These are phyloP conservation scores for Erinaceus europaeus DNA, from an alignment of 2,113 vertebrate species.

Conservation along the genomic window DNA sequence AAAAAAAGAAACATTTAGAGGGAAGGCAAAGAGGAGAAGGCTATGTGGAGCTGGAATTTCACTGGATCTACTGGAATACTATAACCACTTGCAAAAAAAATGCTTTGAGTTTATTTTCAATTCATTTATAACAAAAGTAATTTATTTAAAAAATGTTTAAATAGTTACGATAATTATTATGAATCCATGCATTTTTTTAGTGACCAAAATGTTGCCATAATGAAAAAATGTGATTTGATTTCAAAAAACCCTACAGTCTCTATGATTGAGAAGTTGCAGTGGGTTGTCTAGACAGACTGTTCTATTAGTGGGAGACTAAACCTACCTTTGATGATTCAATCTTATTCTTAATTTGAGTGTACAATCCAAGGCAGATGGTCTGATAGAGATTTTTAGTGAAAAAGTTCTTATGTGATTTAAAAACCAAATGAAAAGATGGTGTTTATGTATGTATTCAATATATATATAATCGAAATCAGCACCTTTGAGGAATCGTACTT, in stretches of 20 bases:
- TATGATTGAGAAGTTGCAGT: slow-evolving; percentile 53
- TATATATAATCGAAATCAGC: slow-evolving; percentile 64
- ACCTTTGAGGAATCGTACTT: slow-evolving; percentile 71
- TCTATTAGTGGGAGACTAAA: slow-evolving; percentile 60
- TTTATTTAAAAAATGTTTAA: neutral
- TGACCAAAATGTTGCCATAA: neutral
- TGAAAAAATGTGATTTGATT: slow-evolving; percentile 17
- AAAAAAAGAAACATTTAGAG: neutral
- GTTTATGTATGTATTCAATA: slow-evolving; percentile 69
- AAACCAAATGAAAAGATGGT: slow-evolving; percentile 67
- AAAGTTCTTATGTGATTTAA: slow-evolving; percentile 65
- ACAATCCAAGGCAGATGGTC: slow-evolving; percentile 50
- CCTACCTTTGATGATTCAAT: slow-evolving; percentile 65
- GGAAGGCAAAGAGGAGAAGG: neutral
- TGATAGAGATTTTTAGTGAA: slow-evolving; percentile 62
- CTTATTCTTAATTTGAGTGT: slow-evolving; percentile 53
- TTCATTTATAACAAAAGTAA: neutral
- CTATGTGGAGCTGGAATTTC: neutral
- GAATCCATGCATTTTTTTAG: neutral
- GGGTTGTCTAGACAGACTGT: slow-evolving; percentile 62
- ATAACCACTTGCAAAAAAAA: neutral
- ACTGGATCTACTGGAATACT: neutral
- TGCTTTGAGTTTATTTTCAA: neutral
- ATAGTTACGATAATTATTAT: neutral
- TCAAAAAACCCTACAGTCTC: neutral